Base-by-base conservation (phyloP, 2,888 invertebrate species). In the Dromius quadrimaculatus region DNA sequence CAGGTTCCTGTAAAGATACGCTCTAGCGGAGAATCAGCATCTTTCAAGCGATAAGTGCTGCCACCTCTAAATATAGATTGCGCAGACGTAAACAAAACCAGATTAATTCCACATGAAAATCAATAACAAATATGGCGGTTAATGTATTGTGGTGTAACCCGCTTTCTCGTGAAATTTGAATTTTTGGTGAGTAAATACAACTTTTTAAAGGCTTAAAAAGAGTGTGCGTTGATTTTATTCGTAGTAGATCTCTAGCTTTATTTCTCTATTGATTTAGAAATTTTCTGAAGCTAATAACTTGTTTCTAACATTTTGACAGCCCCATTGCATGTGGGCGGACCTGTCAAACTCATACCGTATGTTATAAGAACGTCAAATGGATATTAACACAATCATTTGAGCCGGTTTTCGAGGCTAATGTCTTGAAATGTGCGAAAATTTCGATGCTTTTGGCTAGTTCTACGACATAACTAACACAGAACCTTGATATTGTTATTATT, bases 61-160 rank as follows among this genome's bases (percentile, higher is more conserved):
- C 68, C 68, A 43, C 28, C 68, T 68, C 4, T 11, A 1, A 28
- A 19, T 19, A 17, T 28, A 28, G 41, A 59, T 59, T 57, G 68
- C 68, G 68, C 68, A 68, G 68, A 32, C 59, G 59, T 68, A 59
- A 43, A 59, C 59, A 68, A 68, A 41, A 43, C 57, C 8, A 19
- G 68, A 38, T 62, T 54, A 19, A 20, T 19, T 66, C 68, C 59
- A 59, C 78, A 78, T 76, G 77, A 79, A 80, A 81, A 81, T 81
- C 80, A 78, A 81, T 81, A 81, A 54, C 50, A 54, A 80, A 81
- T 77, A 81, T 81, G 81, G 81, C 81, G 80, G 79, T 79, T 76
- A 76, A 74, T 77, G 78, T 78, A 75, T 78, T 75, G 76, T 77
- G 78, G 76, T 72, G 72, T 73, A 76, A 74, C 74, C 76, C 77